Evolutionary conservation across 2,888 invertebrate genomes (phyloP).

Genomic region (Aleiodes leptofemur): DNA sequence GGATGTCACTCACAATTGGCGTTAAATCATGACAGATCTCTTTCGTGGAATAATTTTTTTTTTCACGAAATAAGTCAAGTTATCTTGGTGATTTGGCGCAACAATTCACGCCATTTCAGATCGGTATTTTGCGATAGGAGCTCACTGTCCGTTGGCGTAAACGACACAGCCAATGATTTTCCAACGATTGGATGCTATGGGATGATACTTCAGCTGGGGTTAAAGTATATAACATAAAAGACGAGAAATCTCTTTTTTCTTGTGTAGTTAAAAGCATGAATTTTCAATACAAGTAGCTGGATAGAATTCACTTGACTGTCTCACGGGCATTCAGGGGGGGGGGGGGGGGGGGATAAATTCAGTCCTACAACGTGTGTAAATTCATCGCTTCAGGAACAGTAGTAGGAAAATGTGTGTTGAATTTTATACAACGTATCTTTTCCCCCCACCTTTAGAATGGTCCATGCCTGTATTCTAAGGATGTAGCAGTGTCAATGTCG

Average conservation of each 20-base stretch:
- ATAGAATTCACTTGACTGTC: slow-evolving; percentile 26
- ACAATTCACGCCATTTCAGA: slow-evolving; percentile 28
- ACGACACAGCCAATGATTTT: slow-evolving; percentile 27
- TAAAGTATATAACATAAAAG: background rate
- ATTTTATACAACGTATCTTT: no score
- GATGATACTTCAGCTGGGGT: background rate
- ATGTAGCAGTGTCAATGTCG: slow-evolving; percentile 42
- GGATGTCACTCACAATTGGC: no score
- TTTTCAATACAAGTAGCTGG: slow-evolving; percentile 37
- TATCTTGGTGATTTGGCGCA: slow-evolving; percentile 21
- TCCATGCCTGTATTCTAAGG: slow-evolving; percentile 14
- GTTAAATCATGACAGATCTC: background rate
- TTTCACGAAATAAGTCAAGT: background rate
- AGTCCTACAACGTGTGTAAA: background rate
- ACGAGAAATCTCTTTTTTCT: background rate
- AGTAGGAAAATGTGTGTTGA: background rate
- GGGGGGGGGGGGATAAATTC: slow-evolving; percentile 29
- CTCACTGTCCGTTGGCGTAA: slow-evolving; percentile 7
- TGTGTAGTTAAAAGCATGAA: slow-evolving; percentile 23
- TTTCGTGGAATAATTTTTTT: background rate
- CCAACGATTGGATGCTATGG: slow-evolving; percentile 1
- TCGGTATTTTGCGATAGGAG: background rate
- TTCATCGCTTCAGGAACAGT: no score
- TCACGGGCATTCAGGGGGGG: slow-evolving; percentile 9
- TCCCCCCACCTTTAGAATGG: no score